Evolutionary conservation across 2,888 invertebrate genomes (phyloP), one percentile per base, ranked within the genome.

Genomic region (Mesorhabditis belari): DNA sequence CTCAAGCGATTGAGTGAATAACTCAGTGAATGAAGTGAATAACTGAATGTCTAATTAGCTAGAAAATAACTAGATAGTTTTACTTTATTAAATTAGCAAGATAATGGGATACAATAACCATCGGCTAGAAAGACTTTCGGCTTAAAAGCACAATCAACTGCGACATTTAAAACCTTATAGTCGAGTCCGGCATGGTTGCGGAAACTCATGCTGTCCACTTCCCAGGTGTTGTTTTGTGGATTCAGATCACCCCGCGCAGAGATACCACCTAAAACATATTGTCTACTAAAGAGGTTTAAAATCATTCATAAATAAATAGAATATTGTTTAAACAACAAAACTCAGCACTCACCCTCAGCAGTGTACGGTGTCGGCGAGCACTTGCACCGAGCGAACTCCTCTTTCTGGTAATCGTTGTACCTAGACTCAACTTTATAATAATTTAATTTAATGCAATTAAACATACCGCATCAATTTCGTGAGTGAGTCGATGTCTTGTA

Each of bases 211-310:
- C 87, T 86, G 21, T 84, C 83, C 80, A 88, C 87, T 24, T 88
- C 88, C 49, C 87, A 89, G 21, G 85, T 85, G 9, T 89, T 89
- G 72, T 87, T 86, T 4, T 84, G 83, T 0, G 80, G 87, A 82
- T 89, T 89, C 66, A 89, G 84, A 81, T 89, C 89, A 80, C 86
- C 86, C 56, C 89, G 81, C 2, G 88, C 87, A 5, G 88, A 85
- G 70, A 89, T 86, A 54, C 87, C 87, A 82, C 88, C 88, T 66
- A 69, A 35, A 54, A 57, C 27, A 25, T 0, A 5, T 4, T 19
- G 4, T 26, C 4, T 55, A 25, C 29, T 9, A 1, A 25, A 6
- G 49, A 44, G 5, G 58, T n/a, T 1, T 51, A 51, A 23, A 12
- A 21, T n/a, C 12, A 23, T 9, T 51, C 19, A 21, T n/a, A n/a